These are phyloP conservation scores for Falcaria lacertinaria DNA, from an alignment of 2,888 invertebrate species.

Conservation along the genomic window DNA sequence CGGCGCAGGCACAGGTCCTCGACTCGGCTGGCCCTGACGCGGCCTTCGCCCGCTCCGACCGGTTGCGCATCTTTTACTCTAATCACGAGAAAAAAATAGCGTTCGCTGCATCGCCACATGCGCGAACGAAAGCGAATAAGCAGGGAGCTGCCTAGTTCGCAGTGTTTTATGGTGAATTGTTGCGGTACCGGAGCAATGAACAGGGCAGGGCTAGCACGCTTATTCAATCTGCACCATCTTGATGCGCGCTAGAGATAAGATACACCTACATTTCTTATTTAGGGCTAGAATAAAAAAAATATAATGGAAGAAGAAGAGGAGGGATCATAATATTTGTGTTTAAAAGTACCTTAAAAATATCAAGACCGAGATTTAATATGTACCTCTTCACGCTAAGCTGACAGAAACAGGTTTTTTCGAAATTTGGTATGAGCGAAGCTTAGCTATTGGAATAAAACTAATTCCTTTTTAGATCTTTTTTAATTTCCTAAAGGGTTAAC, in stretches of 20 bases:
- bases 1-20: slow-evolving; percentile 36
- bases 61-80: slow-evolving; percentile 76
- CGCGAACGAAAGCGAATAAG: slow-evolving; percentile 70
- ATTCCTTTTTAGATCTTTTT: too few species aligned
- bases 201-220: slow-evolving; percentile 38
- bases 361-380: too few species aligned
- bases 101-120: slow-evolving; percentile 39
- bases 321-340: too few species aligned
- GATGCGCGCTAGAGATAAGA: not conserved
- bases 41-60: slow-evolving; percentile 68
- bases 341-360: too few species aligned
- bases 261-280: too few species aligned
- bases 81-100: slow-evolving; percentile 72
- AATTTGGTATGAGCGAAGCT: too few species aligned
- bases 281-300: too few species aligned
- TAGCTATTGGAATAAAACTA: too few species aligned
- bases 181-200: slow-evolving; percentile 49
- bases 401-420: too few species aligned
- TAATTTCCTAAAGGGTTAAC: too few species aligned
- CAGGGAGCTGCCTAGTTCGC: slow-evolving; percentile 52
- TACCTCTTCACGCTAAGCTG: too few species aligned
- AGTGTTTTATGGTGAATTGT: slow-evolving; percentile 68
- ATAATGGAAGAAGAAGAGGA: too few species aligned
- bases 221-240: slow-evolving; percentile 11
- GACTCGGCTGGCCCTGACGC: slow-evolving; percentile 55